Conservation (phyloP, 2,113 vertebrate genomes). For the Hassar affinis region DNA sequence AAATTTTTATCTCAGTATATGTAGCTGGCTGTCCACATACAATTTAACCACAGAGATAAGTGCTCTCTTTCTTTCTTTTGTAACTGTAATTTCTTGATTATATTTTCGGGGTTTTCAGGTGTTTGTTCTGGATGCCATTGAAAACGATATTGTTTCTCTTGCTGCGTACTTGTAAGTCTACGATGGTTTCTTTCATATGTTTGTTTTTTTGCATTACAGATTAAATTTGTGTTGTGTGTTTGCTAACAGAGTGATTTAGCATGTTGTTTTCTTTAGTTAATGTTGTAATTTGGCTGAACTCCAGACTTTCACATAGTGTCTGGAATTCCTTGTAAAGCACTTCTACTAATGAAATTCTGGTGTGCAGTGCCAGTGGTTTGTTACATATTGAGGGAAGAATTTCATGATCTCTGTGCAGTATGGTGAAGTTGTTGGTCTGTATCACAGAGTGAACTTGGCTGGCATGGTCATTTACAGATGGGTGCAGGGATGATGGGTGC, state of each 20-base stretch:
- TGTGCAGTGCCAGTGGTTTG: no score
- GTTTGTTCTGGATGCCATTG: neutral
- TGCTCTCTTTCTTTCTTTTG: no score
- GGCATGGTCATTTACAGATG: no score
- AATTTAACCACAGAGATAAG: no score
- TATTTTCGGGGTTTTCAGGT: neutral
- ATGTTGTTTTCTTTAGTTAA: slow-evolving; percentile 3
- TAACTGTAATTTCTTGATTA: neutral
- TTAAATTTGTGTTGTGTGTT: neutral
- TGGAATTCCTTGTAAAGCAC: neutral
- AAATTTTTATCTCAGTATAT: no score
- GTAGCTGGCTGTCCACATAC: no score
- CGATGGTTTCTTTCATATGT: slow-evolving; percentile 19
- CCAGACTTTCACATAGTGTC: neutral
- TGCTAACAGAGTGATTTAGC: neutral
- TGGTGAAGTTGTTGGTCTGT: no score
- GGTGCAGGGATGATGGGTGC: no score
- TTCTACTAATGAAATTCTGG: no score
- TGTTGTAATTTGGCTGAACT: neutral
- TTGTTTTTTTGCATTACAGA: slow-evolving; percentile 23
- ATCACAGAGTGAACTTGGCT: no score
- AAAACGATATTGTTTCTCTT: neutral
- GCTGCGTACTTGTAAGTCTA: slow-evolving; percentile 16
- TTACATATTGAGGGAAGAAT: no score
- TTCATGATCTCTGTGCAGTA: no score